These are phyloP conservation scores for Diadegma fenestrale DNA, from an alignment of 2,888 invertebrate genomes.

Conservation along the genomic window DNA sequence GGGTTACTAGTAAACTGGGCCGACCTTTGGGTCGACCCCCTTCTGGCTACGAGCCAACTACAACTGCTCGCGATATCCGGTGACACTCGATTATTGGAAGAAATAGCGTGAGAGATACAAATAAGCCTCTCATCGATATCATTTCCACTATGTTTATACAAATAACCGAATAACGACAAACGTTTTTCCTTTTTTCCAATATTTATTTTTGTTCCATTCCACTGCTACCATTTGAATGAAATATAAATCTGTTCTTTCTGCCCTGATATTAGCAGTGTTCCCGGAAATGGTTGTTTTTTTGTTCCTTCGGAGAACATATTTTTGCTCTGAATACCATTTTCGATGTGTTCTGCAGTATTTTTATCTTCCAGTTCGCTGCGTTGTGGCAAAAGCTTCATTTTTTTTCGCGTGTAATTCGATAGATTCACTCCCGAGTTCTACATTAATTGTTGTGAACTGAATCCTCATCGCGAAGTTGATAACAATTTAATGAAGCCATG, in stretches of 20 bases:
- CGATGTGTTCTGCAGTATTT: neutral
- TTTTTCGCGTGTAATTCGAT: neutral
- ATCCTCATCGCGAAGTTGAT: neutral
- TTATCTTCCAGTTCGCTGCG: neutral
- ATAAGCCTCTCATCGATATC: constrained; percentile 63
- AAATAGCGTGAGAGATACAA: constrained; percentile 75
- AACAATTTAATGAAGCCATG: neutral
- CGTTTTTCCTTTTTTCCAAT: neutral
- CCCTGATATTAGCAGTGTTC: no score
- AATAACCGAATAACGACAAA: neutral
- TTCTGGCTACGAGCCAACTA: constrained; percentile 73
- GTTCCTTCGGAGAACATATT: no score
- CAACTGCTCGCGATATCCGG: constrained; percentile 71
- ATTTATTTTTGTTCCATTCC: neutral
- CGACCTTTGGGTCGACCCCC: constrained; percentile 48
- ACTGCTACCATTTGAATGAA: neutral
- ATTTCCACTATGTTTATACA: neutral
- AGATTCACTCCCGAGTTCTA: neutral
- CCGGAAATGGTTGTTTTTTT: no score
- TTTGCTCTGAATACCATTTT: neutral
- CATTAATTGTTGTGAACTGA: neutral
- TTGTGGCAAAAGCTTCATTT: neutral
- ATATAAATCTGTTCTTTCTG: no score
- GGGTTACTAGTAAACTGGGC: constrained; percentile 62
- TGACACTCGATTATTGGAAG: constrained; percentile 75